These are phyloP conservation scores for Coremacera marginata DNA, from an alignment of 2,888 invertebrate species.

Conservation along the genomic window DNA sequence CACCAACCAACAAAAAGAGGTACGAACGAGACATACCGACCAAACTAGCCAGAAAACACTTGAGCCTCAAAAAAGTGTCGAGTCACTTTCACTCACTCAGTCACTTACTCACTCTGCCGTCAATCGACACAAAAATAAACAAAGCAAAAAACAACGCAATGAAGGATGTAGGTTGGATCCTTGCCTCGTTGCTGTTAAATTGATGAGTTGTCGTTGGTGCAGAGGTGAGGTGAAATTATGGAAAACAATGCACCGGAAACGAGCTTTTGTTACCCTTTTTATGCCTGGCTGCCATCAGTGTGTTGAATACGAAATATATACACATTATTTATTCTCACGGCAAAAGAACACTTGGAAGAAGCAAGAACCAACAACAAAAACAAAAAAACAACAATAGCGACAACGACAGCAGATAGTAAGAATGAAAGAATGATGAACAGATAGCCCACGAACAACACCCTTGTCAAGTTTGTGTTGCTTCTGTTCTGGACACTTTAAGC, in stretches of 20 bases:
- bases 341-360: not conserved
- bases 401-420: not conserved
- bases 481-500: not conserved
- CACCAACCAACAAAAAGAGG: not conserved
- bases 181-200: too few species aligned
- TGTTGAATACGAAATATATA: not conserved
- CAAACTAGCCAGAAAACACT: slow-evolving; percentile 17
- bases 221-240: slow-evolving; percentile 42
- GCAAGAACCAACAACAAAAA: not conserved
- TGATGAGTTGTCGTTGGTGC: not conserved
- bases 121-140: slow-evolving; percentile 47
- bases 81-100: slow-evolving; percentile 14
- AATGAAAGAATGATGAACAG: slow-evolving; percentile 5
- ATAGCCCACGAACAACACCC: slow-evolving; percentile 14
- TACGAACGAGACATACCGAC: slow-evolving; percentile 34
- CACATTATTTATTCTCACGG: slow-evolving; percentile 3
- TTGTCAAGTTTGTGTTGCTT: not conserved
- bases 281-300: slow-evolving; percentile 47
- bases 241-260: slow-evolving; percentile 42
- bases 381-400: not conserved
- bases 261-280: slow-evolving; percentile 40
- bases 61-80: slow-evolving; percentile 4
- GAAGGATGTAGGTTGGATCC: too few species aligned
- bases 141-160: slow-evolving; percentile 44
- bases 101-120: not conserved